Base-by-base conservation (phyloP, 2,888 invertebrate genomes). In the Drosophila tripunctata region DNA sequence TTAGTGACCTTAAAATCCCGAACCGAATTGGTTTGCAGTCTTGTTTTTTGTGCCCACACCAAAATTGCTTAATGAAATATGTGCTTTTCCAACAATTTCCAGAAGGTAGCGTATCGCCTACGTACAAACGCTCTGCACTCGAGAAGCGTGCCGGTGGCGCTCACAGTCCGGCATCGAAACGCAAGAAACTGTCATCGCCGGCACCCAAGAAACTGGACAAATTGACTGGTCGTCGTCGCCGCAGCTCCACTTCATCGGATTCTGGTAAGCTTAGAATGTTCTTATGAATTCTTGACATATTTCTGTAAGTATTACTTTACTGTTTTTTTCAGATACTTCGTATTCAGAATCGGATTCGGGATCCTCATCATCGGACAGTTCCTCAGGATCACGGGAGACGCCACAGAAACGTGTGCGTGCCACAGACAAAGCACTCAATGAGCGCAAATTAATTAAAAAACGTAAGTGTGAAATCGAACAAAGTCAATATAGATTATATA, bases 291-390 rank as follows among this genome's bases (percentile, higher is more conserved):
- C n/a, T n/a, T n/a, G n/a, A n/a, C n/a, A n/a, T n/a, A n/a, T n/a
- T n/a, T n/a, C n/a, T n/a, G n/a, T n/a, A n/a, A n/a, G n/a, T n/a
- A n/a, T n/a, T n/a, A 21, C 6, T 3, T 30, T 8, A 10, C 1
- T 4, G 87, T 89, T 87, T 61, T 89, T 89, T 4, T 90, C 89
- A 50, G 91, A 88, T 47, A 89, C 91, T 15, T 90, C 91, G 1
- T 91, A 91, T 52, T 89, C 91, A 1, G 92, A 90, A 12, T 89
- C 91, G 2, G 89, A 89, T 3, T 89, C 91, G n/a, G 90, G 88
- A 1, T 89, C 91, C 15, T 91, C 92, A 8, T 90, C 91, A 30
- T 90, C 92, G 24, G 90, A 82, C 19, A 91, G 89, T 62, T 91
- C 92, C 22, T 90, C 91, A 4, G 84, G 83, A n/a, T 90, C 91